Conservation (phyloP, 1,140 invertebrate genomes). For the Euwallacea similis region DNA sequence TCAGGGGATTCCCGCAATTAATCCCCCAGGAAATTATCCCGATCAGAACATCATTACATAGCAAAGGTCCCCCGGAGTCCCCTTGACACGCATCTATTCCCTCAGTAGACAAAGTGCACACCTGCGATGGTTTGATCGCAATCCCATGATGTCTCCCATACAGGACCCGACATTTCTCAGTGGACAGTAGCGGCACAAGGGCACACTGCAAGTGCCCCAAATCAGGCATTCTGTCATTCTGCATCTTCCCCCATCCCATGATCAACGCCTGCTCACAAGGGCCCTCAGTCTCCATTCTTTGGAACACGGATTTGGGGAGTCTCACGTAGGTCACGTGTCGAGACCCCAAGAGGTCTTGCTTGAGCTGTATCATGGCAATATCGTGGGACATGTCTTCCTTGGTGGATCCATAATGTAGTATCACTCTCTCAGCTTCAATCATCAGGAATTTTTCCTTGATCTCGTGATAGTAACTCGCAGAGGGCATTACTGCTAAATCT, state of each 20-base stretch:
- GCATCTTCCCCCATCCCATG: conserved; percentile 29
- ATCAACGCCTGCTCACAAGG: conserved; percentile 16
- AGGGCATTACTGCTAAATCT: neutral
- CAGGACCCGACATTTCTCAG: conserved; percentile 12
- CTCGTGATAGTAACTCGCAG: neutral
- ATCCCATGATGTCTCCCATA: neutral
- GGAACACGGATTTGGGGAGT: conserved; percentile 2
- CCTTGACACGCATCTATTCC: conserved; percentile 46
- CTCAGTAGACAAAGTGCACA: conserved; percentile 19
- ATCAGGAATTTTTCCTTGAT: neutral
- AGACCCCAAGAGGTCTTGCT: neutral
- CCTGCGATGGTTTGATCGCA: neutral
- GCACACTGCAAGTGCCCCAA: conserved; percentile 28
- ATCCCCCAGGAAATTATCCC: conserved; percentile 58
- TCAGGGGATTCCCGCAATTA: conserved; percentile 50
- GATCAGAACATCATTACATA: conserved; percentile 52
- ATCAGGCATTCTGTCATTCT: neutral
- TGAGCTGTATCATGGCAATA: conserved; percentile 25
- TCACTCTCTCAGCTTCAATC: neutral
- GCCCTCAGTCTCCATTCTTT: neutral
- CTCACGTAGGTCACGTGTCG: conserved; percentile 10
- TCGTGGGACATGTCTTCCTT: conserved; percentile 10
- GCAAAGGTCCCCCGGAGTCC: conserved; percentile 60
- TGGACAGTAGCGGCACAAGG: conserved; percentile 4
- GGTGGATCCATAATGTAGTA: conserved; percentile 13